Conservation (phyloP, 2,888 invertebrate genomes). For the Rhagonycha fulva region DNA sequence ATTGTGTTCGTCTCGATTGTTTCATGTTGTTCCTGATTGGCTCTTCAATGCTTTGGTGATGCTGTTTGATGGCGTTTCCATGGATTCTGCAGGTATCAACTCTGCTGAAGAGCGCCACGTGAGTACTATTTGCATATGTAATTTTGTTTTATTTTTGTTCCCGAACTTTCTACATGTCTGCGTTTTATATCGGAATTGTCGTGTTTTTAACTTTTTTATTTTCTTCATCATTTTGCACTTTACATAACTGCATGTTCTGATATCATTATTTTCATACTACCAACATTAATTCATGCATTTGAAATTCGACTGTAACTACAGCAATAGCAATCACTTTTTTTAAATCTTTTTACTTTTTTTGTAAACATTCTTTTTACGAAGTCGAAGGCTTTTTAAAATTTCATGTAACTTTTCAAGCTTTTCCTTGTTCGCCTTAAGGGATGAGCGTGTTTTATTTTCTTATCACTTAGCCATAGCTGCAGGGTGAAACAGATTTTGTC, state of each 20-base stretch:
- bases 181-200: slow-evolving; percentile 5
- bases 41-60: slow-evolving; percentile 36
- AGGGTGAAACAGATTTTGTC: neutral
- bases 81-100: slow-evolving; percentile 58
- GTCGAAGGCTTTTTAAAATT: slow-evolving; percentile 1
- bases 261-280: neutral
- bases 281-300: neutral
- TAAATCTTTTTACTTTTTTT: neutral
- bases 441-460: slow-evolving; percentile 8
- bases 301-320: neutral
- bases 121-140: slow-evolving; percentile 50
- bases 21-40: slow-evolving; percentile 57
- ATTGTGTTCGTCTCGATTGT: slow-evolving; percentile 57
- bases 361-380: neutral
- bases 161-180: slow-evolving; percentile 6
- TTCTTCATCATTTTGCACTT: neutral
- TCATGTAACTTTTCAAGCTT: slow-evolving; percentile 4
- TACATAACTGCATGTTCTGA: neutral
- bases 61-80: slow-evolving; percentile 45
- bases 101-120: slow-evolving; percentile 70
- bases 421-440: neutral
- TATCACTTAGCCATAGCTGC: neutral
- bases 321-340: neutral
- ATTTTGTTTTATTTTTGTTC: slow-evolving; percentile 13
- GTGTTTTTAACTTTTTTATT: neutral